phyloP scores from a whole-genome alignment of 2,888 invertebrate genomes.

The Philaethria dido region DNA sequence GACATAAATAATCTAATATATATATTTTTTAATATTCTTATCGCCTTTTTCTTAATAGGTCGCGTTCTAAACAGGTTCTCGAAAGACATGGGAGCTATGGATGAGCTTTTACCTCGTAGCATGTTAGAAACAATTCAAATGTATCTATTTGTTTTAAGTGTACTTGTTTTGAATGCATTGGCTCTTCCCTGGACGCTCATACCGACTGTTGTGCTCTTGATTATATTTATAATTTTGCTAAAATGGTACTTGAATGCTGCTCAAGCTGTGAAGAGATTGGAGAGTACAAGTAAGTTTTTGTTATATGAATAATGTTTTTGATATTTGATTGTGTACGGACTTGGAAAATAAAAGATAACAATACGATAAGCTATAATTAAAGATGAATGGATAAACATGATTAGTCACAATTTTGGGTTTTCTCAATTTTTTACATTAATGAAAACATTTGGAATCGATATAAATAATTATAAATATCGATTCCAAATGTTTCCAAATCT shows the following conservation, averaged over 20 bases:
- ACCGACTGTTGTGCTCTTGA: constrained; percentile 64
- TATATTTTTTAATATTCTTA: too few relatives aligned
- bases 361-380: too few relatives aligned
- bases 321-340: too few relatives aligned
- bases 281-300: constrained; percentile 86
- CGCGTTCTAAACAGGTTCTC: constrained; percentile 90
- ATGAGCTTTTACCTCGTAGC: constrained; percentile 88
- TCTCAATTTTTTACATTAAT: too few relatives aligned
- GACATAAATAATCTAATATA: too few relatives aligned
- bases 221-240: constrained; percentile 86
- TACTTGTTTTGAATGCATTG: constrained; percentile 68
- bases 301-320: background rate
- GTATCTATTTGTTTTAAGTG: constrained; percentile 67
- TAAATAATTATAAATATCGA: too few relatives aligned
- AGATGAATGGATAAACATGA: too few relatives aligned
- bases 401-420: too few relatives aligned
- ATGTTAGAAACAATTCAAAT: constrained; percentile 85
- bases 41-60: constrained; percentile 57
- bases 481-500: too few relatives aligned
- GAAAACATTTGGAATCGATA: too few relatives aligned
- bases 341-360: background rate
- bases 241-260: constrained; percentile 89
- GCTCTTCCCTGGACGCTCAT: constrained; percentile 73
- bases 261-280: constrained; percentile 88
- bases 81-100: constrained; percentile 92